Evolutionary conservation across 2,888 invertebrate species (phyloP), one percentile per base, ranked within the genome.

Genomic region (Hedya salicella): DNA sequence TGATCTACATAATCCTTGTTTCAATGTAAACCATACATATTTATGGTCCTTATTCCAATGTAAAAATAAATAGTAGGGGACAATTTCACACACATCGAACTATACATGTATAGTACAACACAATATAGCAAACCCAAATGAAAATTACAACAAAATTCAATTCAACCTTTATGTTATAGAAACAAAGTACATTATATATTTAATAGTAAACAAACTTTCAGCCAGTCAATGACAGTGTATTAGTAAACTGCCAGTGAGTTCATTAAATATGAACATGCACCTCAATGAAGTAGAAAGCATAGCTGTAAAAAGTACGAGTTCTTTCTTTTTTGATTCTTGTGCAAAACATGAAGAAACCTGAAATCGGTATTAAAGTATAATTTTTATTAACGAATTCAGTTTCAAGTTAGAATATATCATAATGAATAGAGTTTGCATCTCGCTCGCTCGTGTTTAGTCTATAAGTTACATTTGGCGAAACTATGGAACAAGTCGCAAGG

Each of bases 401-500:
- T 42, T 16, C 9, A 36, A 50, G 36, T 57, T 36, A 19, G n/a
- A n/a, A n/a, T n/a, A n/a, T n/a, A n/a, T n/a, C 30, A 46, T 57
- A 65, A 53, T 16, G 39, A 39, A 49, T 48, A 57, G 46, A 48
- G 53, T 46, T 13, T 48, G 46, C 17, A 4, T 48, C 53, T 30
- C 21, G 11, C 9, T 32, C 32, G 40, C 40, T 53, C 19, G 14
- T 1, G 25, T 30, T 53, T 25, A 46, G 53, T 48, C 53, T 59
- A 60, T 69, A 67, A 57, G 70, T 75, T 73, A 75, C 74, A 76
- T 75, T 79, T 74, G 72, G 67, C 62, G 63, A 75, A 73, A 72
- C 71, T 69, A 71, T 70, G 69, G 69, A 71, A 61, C 70, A 67
- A 75, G 71, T 71, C 69, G 72, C 76, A 75, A 76, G 71, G 63